Evolutionary conservation across 2,113 vertebrate species (phyloP), one percentile per base, ranked within the genome.

Genomic region (Ciconia boyciana): DNA sequence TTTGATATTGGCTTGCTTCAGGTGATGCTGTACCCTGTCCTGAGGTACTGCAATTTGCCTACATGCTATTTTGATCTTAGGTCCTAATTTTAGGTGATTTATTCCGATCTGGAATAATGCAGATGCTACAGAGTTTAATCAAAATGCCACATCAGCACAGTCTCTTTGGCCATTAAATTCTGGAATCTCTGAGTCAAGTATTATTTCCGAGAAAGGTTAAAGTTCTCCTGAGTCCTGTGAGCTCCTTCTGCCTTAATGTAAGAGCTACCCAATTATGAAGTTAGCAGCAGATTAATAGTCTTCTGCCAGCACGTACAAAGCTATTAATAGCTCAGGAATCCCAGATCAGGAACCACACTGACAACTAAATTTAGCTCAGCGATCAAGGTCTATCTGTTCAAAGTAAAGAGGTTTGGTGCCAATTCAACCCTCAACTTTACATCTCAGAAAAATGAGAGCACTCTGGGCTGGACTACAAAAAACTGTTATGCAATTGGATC

Each of bases 321-420:
- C 74, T 92, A 96, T 91, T 68, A 78, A 95, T 91, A 94, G 86
- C n/a, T 81, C 62, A 64, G 90, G 92, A 93, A 95, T 96, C 83
- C 77, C n/a, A 7, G 93, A 68, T 83, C 81, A 89, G 74, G 58
- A 87, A 34, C 29, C 26, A 61, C 24, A 21, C 20, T 68, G 84
- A 55, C 34, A 78, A 60, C 46, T 97, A 82, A 74, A 62, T 84
- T 95, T 81, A 68, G 44, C 76, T 76, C 66, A 69, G 17, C 6
- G 12, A 76, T 95, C 84, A 84, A 79, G 41, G 8, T 69, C 52
- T 92, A 24, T 76, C 89, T 84, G 43, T 72, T 92, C 83, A 69
- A 83, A 90, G 81, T 29, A 68, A 86, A 91, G 72, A 82, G 28
- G 36, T 71, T 82, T 84, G 75, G 12, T 81, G 83, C 8, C 55